Conservation (phyloP, 1,140 invertebrate species). For the Heliconius eleuchia region DNA sequence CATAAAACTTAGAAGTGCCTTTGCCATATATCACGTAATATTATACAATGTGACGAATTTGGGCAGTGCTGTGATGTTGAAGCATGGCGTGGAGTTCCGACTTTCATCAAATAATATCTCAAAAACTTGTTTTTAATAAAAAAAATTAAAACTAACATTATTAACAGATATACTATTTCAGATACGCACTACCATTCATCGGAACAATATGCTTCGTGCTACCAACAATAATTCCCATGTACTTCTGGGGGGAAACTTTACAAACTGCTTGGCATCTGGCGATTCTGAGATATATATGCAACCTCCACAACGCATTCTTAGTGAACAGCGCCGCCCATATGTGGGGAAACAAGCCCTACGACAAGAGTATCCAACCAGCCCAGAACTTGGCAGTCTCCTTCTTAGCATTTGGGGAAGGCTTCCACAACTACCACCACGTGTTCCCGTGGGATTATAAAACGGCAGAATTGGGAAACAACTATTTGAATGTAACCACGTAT, state of each 20-base stretch:
- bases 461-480: conserved; percentile 83
- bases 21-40: too few relatives aligned
- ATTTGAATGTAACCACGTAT: conserved; percentile 75
- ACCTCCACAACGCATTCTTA: conserved; percentile 44
- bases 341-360: conserved; percentile 50
- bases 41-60: too few relatives aligned
- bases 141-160: too few relatives aligned
- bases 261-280: conserved; percentile 42
- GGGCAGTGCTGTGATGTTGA: too few relatives aligned
- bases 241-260: conserved; percentile 46
- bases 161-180: conserved; percentile 31
- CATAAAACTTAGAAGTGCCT: too few relatives aligned
- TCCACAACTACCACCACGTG: conserved; percentile 49
- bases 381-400: conserved; percentile 38
- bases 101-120: too few relatives aligned
- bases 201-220: conserved; percentile 46
- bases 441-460: conserved; percentile 84
- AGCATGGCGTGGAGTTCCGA: too few relatives aligned
- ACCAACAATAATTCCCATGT: conserved; percentile 49
- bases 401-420: conserved; percentile 44
- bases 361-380: conserved; percentile 38
- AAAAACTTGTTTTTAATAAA: too few relatives aligned
- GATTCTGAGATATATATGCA: conserved; percentile 39
- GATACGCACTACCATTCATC: conserved; percentile 49
- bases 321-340: conserved; percentile 50